Base-by-base conservation (phyloP, 2,113 vertebrate genomes). In the Corythoichthys intestinalis region DNA sequence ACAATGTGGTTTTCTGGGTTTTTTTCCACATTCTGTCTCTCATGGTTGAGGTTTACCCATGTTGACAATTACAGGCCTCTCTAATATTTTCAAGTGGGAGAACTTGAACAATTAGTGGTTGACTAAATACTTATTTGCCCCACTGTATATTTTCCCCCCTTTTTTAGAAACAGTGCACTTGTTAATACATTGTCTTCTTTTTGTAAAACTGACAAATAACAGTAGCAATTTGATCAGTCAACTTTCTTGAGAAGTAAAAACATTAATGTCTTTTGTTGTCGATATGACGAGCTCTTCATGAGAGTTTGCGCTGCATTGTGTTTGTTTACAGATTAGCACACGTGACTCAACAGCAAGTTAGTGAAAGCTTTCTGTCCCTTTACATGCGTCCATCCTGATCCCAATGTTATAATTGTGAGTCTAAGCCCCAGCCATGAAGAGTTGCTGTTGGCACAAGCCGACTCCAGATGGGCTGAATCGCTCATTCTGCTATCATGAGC, bases 401-500 rank as follows among this genome's bases (percentile, higher is more conserved):
- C 10, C 28, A 62, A 62, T 47, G 60, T 82, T 44, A 69, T 87
- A 20, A 74, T 78, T 82, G 58, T 71, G 58, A 77, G 73, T 70
- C 74, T 7, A 46, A 47, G 44, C 46, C 39, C 11, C 5, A 20
- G 44, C 20, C 34, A 2, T 34, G 28, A 12, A 37, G 56, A 80
- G 83, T 86, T 73, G 71, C 74, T 77, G 49, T 73, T 73, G 76
- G 82, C 78, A 75, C 74, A 63, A 57, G 1, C 52, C 48, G 47
- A 50, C 67, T 87, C 80, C 83, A 87, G 79, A 85, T 86, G 78
- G 75, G 75, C 74, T 67, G 73, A 70, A 72, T 81, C 78, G 50
- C 68, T 77, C 54, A 34, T 63, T 61, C 52, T 72, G 52, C 46
- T 81, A 39, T 85, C 82, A 74, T 53, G 66, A 17, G 73, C 69